Conservation (phyloP, 2,113 vertebrate genomes). For the Jaculus jaculus region DNA sequence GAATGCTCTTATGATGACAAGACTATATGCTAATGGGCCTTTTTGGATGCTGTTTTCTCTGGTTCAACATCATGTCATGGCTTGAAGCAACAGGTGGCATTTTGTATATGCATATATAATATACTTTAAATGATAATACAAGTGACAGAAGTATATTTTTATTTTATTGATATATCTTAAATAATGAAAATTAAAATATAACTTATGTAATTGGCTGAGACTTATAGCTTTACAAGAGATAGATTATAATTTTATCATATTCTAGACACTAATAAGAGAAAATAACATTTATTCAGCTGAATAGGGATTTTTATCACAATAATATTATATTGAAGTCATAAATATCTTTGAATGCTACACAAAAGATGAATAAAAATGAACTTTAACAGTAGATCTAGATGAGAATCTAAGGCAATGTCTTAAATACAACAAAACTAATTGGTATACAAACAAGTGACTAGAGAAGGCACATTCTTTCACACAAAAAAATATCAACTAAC, state of each 20-base stretch:
- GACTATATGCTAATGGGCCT: neutral
- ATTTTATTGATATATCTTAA: neutral
- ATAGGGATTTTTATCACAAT: neutral
- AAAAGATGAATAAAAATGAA: neutral
- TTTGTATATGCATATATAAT: neutral
- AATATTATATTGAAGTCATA: neutral
- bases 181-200: conserved; percentile 10
- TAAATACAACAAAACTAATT: conserved; percentile 20
- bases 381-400: neutral
- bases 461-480: neutral
- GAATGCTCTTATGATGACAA: neutral
- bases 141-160: neutral
- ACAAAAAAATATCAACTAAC: conserved; percentile 26
- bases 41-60: neutral
- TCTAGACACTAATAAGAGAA: neutral
- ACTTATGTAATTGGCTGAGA: neutral
- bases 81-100: neutral
- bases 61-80: conserved; percentile 1
- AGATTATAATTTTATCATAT: neutral
- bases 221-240: neutral
- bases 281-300: neutral
- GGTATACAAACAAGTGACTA: neutral
- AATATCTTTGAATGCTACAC: neutral
- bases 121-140: neutral
- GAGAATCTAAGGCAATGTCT: neutral